phyloP scores from a whole-genome alignment of 2,113 vertebrate genomes.

The Ophthalmolycus amberensis region DNA sequence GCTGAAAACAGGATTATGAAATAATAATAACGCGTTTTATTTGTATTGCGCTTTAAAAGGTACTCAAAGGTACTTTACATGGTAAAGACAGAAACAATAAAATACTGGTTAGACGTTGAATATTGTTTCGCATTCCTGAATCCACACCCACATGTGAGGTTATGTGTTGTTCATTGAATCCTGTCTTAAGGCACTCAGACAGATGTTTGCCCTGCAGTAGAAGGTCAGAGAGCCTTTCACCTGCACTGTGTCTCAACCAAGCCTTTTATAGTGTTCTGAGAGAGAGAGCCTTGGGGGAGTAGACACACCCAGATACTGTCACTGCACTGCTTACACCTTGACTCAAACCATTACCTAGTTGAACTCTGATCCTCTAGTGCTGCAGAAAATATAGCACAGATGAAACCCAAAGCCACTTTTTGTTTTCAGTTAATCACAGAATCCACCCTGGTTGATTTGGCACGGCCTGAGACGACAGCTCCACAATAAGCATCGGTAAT shows the following conservation, averaged over 20 bases:
- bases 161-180: background rate
- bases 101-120: background rate
- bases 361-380: background rate
- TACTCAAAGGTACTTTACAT: too few relatives aligned
- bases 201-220: background rate
- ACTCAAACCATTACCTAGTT: background rate
- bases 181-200: background rate
- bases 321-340: slow-evolving; percentile 3
- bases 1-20: background rate
- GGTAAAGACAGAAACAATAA: too few relatives aligned
- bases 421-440: slow-evolving; percentile 5
- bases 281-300: slow-evolving; percentile 1
- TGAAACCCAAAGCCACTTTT: slow-evolving; percentile 26
- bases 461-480: background rate
- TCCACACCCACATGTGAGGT: background rate
- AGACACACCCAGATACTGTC: slow-evolving; percentile 42
- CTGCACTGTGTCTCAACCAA: background rate
- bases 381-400: background rate
- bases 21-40: too few relatives aligned
- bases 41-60: too few relatives aligned
- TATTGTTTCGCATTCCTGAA: background rate
- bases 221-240: slow-evolving; percentile 16
- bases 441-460: background rate
- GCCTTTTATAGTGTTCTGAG: background rate
- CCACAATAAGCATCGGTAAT: background rate